Evolutionary conservation across 2,888 invertebrate species (phyloP), one percentile per base, ranked within the genome.

Genomic region (Ophion slaviceki): DNA sequence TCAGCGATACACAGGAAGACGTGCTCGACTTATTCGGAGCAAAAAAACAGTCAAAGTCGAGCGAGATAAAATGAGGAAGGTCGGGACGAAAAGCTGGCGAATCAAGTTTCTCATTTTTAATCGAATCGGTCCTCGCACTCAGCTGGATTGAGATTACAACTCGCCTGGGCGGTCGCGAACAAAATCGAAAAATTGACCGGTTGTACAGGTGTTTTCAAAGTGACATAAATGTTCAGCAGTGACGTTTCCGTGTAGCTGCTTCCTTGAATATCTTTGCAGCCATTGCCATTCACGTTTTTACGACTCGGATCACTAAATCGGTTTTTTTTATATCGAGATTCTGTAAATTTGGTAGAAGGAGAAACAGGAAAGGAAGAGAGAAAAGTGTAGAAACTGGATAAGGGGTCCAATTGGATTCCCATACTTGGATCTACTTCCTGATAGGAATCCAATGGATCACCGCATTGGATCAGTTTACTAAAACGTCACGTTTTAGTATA

Each of bases 11-110:
- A 32, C n/a, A 24, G 62, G 45, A 67, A 47, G 76, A 77, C 57
- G 62, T 71, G 82, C 77, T 80, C 80, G 72, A 81, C 77, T 85
- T 77, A 40, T 81, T 74, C 8, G 59, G 47, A 81, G 74, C 24
- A 74, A 59, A 74, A 64, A 72, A 61, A 57, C 28, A 59, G 45
- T 59, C 36, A 10, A 72, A 74, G 28, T 47, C 62, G 24, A 79
- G 59, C 17, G 47, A 36, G 53, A 24, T 11, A 20, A 47, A 74
- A 47, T 17, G 66, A 11, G n/a, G 11, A 17, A 76, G 11, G 36
- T 67, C 47, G 24, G 45, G 71, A 72, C 64, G 47, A 84, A 77
- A 77, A 77, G 80, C 76, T 76, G 36, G 76, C 7, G 10, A 47
- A 71, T 80, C 84, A 32, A 80, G 80, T 40, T 80, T 80, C 76